phyloP scores from a whole-genome alignment of 2,888 invertebrate genomes.

The Linhomoeus sp. region DNA sequence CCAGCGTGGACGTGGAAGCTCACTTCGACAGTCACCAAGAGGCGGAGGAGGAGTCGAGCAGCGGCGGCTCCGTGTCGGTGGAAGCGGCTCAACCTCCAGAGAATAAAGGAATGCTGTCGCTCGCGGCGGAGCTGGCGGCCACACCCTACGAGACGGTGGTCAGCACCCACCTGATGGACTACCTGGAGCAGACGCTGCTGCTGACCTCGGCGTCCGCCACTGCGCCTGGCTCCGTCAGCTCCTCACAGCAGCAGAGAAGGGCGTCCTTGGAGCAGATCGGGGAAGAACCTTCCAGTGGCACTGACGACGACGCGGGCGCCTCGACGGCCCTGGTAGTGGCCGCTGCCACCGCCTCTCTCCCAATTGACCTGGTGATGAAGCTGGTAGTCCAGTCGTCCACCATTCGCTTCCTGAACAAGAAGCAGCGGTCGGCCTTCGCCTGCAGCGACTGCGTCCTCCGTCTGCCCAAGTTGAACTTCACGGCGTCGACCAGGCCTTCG shows the following conservation, averaged over 20 bases:
- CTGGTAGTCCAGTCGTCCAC: constrained; percentile 95
- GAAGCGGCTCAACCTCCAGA: not conserved
- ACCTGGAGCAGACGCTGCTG: constrained; percentile 84
- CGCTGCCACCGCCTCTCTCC: constrained; percentile 50
- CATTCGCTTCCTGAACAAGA: constrained; percentile 48
- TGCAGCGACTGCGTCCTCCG: constrained; percentile 70
- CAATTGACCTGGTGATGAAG: constrained; percentile 93
- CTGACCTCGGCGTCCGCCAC: constrained; percentile 41
- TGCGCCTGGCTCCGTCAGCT: constrained; percentile 8
- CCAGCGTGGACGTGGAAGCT: too few species aligned
- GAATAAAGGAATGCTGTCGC: too few species aligned
- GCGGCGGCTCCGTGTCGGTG: not conserved
- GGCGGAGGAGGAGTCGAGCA: not conserved
- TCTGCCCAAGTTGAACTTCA: constrained; percentile 84
- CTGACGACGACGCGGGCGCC: constrained; percentile 7
- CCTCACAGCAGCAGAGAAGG: constrained; percentile 1
- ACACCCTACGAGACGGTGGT: constrained; percentile 94
- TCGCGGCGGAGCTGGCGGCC: constrained; percentile 46
- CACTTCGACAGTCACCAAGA: too few species aligned
- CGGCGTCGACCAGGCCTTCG: constrained; percentile 54
- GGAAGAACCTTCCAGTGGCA: not conserved
- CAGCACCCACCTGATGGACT: constrained; percentile 73
- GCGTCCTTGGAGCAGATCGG: not conserved
- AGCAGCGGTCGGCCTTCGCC: constrained; percentile 8
- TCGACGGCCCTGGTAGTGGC: constrained; percentile 12